phyloP scores from a whole-genome alignment of 1,140 invertebrate genomes.

The Cyrtorhinus lividipennis region DNA sequence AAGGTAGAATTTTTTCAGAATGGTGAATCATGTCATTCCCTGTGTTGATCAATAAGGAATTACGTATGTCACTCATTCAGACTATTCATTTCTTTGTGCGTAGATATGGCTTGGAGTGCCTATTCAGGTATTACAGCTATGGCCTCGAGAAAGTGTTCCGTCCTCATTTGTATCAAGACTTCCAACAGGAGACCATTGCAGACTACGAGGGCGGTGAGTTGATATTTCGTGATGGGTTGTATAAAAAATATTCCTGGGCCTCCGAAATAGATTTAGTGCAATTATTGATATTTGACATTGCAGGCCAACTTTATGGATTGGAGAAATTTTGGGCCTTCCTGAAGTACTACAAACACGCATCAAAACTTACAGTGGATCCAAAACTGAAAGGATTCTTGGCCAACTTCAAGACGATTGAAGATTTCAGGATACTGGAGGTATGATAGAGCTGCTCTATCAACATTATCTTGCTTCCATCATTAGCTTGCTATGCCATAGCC shows the following conservation, averaged over 20 bases:
- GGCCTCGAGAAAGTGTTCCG: slow-evolving; percentile 92
- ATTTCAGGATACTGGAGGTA: slow-evolving; percentile 71
- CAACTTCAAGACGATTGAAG: slow-evolving; percentile 88
- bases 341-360: slow-evolving; percentile 78
- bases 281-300: slow-evolving; percentile 20
- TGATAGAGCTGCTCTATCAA: slow-evolving; percentile 16
- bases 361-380: slow-evolving; percentile 62
- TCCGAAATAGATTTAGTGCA: neutral
- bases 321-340: slow-evolving; percentile 99
- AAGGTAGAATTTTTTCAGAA: too few relatives aligned
- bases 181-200: slow-evolving; percentile 81
- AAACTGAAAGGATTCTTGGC: slow-evolving; percentile 64
- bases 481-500: too few relatives aligned
- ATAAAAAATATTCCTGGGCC: neutral
- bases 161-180: slow-evolving; percentile 84
- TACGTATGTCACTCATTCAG: too few relatives aligned
- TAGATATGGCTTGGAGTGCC: slow-evolving; percentile 83
- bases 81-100: too few relatives aligned
- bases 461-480: too few relatives aligned
- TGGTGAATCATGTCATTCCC: too few relatives aligned
- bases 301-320: slow-evolving; percentile 90
- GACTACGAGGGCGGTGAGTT: slow-evolving; percentile 72
- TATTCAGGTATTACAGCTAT: slow-evolving; percentile 98
- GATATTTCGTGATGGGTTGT: slow-evolving; percentile 5
- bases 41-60: too few relatives aligned